Conservation (phyloP, 1,140 invertebrate species). For the Lepidurus packardi region DNA sequence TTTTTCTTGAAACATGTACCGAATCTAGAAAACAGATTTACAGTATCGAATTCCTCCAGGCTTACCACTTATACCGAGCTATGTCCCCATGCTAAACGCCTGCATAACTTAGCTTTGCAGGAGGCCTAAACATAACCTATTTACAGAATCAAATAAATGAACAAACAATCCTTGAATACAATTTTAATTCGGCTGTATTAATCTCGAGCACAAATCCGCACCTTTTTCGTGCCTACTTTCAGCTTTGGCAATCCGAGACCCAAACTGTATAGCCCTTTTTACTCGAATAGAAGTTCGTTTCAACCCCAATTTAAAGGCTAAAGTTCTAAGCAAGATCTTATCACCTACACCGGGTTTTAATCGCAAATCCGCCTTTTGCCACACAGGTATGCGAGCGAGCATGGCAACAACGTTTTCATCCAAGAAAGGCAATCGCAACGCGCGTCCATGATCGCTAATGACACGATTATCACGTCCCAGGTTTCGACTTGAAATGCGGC, state of each 20-base stretch:
- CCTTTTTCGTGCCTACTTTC: conserved; percentile 78
- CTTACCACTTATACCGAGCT: too few relatives aligned
- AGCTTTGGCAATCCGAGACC: conserved; percentile 85
- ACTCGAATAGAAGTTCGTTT: conserved; percentile 60
- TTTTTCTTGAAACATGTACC: too few relatives aligned
- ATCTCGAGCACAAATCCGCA: conserved; percentile 59
- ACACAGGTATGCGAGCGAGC: conserved; percentile 61
- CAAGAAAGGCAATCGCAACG: conserved; percentile 83
- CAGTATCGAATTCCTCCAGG: too few relatives aligned
- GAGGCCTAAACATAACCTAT: too few relatives aligned
- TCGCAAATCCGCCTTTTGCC: conserved; percentile 60
- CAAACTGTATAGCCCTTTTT: conserved; percentile 95
- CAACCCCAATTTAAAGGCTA: conserved; percentile 66
- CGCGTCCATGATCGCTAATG: conserved; percentile 68
- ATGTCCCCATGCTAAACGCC: too few relatives aligned
- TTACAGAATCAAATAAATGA: too few relatives aligned
- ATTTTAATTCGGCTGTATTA: conserved; percentile 34
- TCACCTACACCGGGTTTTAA: conserved; percentile 76
- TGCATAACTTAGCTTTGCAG: too few relatives aligned
- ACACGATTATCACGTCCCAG: conserved; percentile 89
- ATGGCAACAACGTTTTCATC: conserved; percentile 82
- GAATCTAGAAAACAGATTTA: too few relatives aligned
- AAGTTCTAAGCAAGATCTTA: conserved; percentile 79
- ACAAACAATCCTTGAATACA: too few relatives aligned
- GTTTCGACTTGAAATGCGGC: conserved; percentile 82